phyloP scores from a whole-genome alignment of 2,888 invertebrate genomes.

The Stenodera caucasica region DNA sequence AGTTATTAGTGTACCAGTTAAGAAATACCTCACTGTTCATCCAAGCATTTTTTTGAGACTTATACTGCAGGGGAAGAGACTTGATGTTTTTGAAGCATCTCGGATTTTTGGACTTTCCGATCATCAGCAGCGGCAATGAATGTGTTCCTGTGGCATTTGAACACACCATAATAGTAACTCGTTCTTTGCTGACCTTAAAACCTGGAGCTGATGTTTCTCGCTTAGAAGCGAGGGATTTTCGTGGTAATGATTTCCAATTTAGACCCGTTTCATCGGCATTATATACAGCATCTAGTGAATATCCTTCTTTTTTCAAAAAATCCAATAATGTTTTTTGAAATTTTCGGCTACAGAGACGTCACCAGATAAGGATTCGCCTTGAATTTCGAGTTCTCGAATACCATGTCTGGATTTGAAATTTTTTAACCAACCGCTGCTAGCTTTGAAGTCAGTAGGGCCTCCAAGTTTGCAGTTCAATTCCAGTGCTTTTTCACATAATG shows the following conservation, averaged over 20 bases:
- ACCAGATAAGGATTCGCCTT: constrained; percentile 35
- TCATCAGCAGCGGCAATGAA: background rate
- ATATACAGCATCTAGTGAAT: too few relatives aligned
- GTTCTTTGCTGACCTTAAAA: too few relatives aligned
- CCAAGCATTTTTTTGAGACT: background rate
- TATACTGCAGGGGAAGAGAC: background rate
- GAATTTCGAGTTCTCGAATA: constrained; percentile 29
- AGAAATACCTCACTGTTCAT: background rate
- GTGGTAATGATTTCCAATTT: too few relatives aligned
- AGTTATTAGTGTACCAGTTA: background rate
- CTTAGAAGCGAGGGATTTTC: too few relatives aligned
- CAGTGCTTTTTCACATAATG: too few relatives aligned
- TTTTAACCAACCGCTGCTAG: constrained; percentile 33
- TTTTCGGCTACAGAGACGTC: constrained; percentile 19
- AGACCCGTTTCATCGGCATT: too few relatives aligned
- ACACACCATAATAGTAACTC: too few relatives aligned
- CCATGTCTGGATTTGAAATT: constrained; percentile 33
- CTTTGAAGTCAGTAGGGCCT: constrained; percentile 18
- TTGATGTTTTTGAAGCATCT: background rate
- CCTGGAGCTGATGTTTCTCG: too few relatives aligned
- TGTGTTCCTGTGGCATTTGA: too few relatives aligned
- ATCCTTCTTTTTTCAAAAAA: too few relatives aligned
- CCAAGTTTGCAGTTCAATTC: too few relatives aligned
- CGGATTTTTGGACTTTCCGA: background rate
- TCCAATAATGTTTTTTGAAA: too few relatives aligned